Base-by-base conservation (phyloP, 2,797 vertebrate species). In the Chelidonichthys spinosus region DNA sequence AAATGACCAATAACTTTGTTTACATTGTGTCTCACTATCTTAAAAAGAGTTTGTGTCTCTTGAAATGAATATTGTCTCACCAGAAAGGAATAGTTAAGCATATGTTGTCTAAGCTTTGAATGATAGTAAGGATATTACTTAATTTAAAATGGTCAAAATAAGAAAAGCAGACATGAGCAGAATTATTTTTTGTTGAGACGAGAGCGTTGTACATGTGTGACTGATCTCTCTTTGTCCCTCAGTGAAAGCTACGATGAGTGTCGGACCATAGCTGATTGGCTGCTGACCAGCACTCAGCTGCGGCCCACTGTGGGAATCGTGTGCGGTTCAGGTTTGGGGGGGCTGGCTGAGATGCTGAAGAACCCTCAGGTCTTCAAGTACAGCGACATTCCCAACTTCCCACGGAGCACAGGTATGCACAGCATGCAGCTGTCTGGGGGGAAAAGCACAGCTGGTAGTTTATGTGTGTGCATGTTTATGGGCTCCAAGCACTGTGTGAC, bases 321-420 rank as follows among this genome's bases (percentile, higher is more conserved):
- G 77, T 97, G 96, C 11, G 96, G 96, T 5, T 97, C 97, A 0
- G 96, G 97, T 2, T 76, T 98, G 9, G 96, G 96, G 2, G 92
- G 93, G 0, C 90, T 98, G 71, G 95, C 93, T 0, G 76, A 95
- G 3, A 94, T 92, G 67, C 69, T 98, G 63, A 95, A 95, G 69
- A 84, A 96, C 25, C 87, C 90, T 0, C 84, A 94, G 56, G 56
- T 61, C 69, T 94, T 97, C 84, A 92, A 93, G 10, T 97, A 97
- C 91, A 81, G 70, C 0, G 95, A 97, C 44, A 97, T 97, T 69
- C 97, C 96, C 35, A 95, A 96, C 88, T 98, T 98, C 69, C 96
- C 96, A 3, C 71, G 69, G 61, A 97, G 96, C 92, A 97, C 96
- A 92, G 97, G 96, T 98, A 92, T 5, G 72, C 33, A n/a, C 18